These are phyloP conservation scores for Callocephalon fimbriatum DNA, from an alignment of 2,113 vertebrate genomes.

Conservation along the genomic window DNA sequence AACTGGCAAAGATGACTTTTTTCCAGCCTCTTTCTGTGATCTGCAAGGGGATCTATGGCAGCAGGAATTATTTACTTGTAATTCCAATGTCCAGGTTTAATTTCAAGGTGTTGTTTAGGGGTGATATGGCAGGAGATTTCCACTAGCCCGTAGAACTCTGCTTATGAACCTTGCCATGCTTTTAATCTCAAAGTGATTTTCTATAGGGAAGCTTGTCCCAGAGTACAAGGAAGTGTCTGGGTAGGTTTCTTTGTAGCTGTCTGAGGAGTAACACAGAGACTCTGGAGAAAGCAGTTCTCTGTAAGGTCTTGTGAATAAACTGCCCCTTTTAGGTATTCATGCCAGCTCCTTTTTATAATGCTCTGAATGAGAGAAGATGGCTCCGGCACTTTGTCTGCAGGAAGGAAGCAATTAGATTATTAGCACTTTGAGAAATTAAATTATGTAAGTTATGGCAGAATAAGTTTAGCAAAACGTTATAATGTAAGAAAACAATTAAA, in stretches of 20 bases:
- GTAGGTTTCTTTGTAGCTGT: background rate
- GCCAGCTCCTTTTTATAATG: constrained; percentile 71
- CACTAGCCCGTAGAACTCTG: background rate
- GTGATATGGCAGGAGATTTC: background rate
- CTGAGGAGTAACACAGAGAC: background rate
- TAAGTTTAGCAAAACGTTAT: constrained; percentile 79
- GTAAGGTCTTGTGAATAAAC: constrained; percentile 19
- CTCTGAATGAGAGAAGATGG: constrained; percentile 41
- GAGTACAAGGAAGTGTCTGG: background rate
- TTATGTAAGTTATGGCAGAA: constrained; percentile 77
- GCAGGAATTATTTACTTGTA: background rate
- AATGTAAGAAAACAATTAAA: constrained; percentile 85
- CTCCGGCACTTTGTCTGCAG: constrained; percentile 76
- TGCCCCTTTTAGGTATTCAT: constrained; percentile 69
- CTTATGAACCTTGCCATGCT: fast-evolving
- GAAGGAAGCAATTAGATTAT: constrained; percentile 86
- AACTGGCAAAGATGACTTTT: background rate
- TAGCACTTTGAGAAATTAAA: constrained; percentile 86
- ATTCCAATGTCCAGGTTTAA: background rate
- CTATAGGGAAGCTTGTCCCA: background rate
- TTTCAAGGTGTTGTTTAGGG: background rate
- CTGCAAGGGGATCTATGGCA: background rate
- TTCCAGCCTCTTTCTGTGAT: background rate
- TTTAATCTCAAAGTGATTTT: background rate
- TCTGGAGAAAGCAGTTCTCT: constrained; percentile 52